Evolutionary conservation across 2,888 invertebrate species (phyloP).

Genomic region (Sphaerophoria rueppellii): DNA sequence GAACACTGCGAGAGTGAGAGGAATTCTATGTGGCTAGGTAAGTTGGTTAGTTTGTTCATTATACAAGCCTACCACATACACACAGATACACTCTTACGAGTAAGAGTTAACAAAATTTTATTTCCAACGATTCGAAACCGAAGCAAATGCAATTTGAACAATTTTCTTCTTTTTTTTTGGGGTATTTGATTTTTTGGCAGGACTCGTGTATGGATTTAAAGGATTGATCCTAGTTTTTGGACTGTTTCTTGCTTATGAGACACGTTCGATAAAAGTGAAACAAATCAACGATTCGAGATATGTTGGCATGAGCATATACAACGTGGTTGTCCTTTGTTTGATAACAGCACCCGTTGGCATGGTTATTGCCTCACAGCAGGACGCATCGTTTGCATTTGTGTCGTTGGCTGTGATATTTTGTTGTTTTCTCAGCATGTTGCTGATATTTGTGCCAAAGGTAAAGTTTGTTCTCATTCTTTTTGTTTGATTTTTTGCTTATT

Average conservation of each 20-base stretch:
- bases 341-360: conserved; percentile 99
- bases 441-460: conserved; percentile 99
- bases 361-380: conserved; percentile 98
- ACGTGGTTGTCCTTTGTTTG: conserved; percentile 98
- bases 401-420: conserved; percentile 98
- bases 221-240: conserved; percentile 98
- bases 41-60: conserved; percentile 76
- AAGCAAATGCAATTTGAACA: too few relatives aligned
- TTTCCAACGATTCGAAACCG: too few relatives aligned
- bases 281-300: conserved; percentile 99
- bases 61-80: neutral
- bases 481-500: conserved; percentile 21
- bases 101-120: conserved; percentile 15
- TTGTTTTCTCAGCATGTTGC: conserved; percentile 98
- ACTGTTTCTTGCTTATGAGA: conserved; percentile 98
- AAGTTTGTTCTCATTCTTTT: conserved; percentile 76
- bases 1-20: conserved; percentile 98
- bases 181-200: conserved; percentile 83
- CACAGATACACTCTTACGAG: neutral
- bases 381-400: conserved; percentile 98
- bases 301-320: conserved; percentile 99
- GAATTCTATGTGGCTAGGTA: conserved; percentile 97
- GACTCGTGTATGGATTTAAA: conserved; percentile 97
- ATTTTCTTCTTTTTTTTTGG: conserved; percentile 21
- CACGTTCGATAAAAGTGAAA: conserved; percentile 97